Percentiles rank a stretch among this genome's conserved stretches.
These are phyloP conservation scores for Rhizoglyphus robini DNA, from an alignment of 1,140 invertebrate genomes.

Conservation along the genomic window DNA sequence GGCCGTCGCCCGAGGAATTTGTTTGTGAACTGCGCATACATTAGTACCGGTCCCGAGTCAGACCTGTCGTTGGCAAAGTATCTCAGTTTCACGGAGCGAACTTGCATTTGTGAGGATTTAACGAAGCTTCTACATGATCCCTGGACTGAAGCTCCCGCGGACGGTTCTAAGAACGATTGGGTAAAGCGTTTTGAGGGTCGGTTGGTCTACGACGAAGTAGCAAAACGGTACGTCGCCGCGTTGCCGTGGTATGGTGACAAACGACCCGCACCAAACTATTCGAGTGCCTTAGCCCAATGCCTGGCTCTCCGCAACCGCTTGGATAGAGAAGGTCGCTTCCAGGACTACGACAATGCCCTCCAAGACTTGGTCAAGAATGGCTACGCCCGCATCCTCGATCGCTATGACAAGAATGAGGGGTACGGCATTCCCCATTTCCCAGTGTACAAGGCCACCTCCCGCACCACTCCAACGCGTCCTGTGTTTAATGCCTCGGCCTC, in stretches of 20 bases:
- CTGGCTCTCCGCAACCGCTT: neutral
- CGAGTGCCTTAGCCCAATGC: neutral
- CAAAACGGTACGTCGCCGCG: neutral
- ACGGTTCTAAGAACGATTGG: too few relatives aligned
- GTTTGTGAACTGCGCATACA: too few relatives aligned
- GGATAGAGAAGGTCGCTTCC: neutral
- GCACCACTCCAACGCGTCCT: neutral
- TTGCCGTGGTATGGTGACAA: neutral
- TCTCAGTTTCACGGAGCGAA: too few relatives aligned
- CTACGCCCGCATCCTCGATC: neutral
- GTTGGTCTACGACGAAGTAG: neutral
- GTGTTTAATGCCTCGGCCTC: neutral
- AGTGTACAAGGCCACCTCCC: neutral
- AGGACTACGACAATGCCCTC: neutral
- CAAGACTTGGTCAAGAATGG: neutral
- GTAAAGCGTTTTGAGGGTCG: too few relatives aligned
- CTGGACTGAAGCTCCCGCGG: neutral
- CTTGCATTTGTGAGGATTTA: too few relatives aligned
- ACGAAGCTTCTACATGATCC: too few relatives aligned
- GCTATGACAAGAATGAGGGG: neutral
- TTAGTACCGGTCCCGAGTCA: too few relatives aligned
- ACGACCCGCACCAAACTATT: neutral
- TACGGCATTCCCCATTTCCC: neutral
- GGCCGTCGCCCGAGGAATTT: too few relatives aligned
- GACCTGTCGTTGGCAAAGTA: too few relatives aligned